phyloP scores from a whole-genome alignment of 2,888 invertebrate genomes.

The Euphydryas editha region DNA sequence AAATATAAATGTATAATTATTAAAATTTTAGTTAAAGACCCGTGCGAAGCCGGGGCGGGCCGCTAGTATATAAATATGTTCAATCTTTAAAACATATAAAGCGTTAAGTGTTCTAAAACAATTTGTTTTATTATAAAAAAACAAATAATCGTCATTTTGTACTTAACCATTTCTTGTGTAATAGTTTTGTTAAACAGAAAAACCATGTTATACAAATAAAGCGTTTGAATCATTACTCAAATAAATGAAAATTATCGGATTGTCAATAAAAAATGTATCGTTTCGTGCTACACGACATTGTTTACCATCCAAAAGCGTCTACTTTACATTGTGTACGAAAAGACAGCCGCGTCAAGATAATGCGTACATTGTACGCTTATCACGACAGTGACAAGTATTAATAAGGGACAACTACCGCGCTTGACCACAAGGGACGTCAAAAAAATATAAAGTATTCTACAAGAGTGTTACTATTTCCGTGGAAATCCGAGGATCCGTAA shows the following conservation, averaged over 20 bases:
- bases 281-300: conserved; percentile 15
- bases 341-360: conserved; percentile 71
- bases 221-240: background rate
- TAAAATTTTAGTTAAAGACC: no score
- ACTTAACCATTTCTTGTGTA: background rate
- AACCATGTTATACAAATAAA: background rate
- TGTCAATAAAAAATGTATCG: conserved; percentile 4
- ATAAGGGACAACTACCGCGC: conserved; percentile 75
- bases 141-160: background rate
- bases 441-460: conserved; percentile 45
- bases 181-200: background rate
- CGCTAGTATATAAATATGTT: no score
- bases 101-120: background rate
- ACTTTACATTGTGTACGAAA: conserved; percentile 47
- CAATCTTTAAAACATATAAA: no score
- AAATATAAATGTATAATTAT: no score
- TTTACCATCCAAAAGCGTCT: conserved; percentile 18
- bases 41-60: no score
- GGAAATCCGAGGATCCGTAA: background rate
- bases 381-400: conserved; percentile 79
- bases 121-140: background rate
- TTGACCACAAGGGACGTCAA: conserved; percentile 52
- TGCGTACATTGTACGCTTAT: conserved; percentile 60
- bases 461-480: background rate
- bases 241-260: background rate